Evolutionary conservation across 2,888 invertebrate genomes (phyloP), one percentile per base, ranked within the genome.

Genomic region (Rotaria socialis): DNA sequence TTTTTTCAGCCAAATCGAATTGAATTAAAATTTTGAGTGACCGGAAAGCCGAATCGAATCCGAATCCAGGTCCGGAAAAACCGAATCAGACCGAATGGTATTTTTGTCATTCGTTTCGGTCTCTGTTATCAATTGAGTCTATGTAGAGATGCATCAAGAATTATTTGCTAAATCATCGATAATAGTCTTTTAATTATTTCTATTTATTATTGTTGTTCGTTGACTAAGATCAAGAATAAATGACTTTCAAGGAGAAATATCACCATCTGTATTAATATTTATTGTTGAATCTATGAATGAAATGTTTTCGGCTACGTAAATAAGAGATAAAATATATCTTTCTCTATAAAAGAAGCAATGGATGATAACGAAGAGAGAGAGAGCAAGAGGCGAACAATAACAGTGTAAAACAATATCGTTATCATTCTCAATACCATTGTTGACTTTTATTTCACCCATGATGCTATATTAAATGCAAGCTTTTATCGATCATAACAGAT

Each of bases 181-280:
- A 67, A 67, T 67, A 67, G 0, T 19, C 35, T 41, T 27, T 67
- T 35, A 35, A 35, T 67, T 19, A 24, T 56, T 56, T 56, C 24
- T 3, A 24, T 24, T 56, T 24, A 41, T 67, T 67, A 6, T 35
- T 67, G 67, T 67, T 35, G 35, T 27, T 67, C 67, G 67, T 67
- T 67, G 67, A 67, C 67, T 67, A 67, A 67, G 67, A 67, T 67
- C 67, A 35, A 67, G 67, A 67, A 67, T 67, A 35, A 35, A 41
- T 35, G 35, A 67, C n/a, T 60, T 27, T 27, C 8, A 27, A n/a
- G n/a, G 58, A n/a, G 58, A 52, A 11, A 16, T 58, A 74, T 74
- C 7, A 16, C 27, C 4, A 16, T 7, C 16, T 67, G 67, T 35
- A 35, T 35, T 27, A 11, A 67, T 67, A 56, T 22, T 56, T 1